phyloP scores from a whole-genome alignment of 2,113 vertebrate genomes.

The Etheostoma cragini region DNA sequence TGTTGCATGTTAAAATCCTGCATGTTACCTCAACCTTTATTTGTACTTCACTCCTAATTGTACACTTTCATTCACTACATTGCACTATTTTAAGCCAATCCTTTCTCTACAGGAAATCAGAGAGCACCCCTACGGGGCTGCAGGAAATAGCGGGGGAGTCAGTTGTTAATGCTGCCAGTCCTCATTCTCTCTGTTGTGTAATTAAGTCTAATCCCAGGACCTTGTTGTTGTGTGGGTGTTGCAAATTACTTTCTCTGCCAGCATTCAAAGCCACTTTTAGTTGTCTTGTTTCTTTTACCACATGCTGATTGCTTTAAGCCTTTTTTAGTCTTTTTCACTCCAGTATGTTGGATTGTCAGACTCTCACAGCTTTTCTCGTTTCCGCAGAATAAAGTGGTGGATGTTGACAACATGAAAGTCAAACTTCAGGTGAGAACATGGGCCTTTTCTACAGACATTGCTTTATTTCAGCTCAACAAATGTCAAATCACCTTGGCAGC shows the following conservation, averaged over 20 bases:
- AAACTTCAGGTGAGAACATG: slow-evolving; percentile 86
- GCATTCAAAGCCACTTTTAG: slow-evolving; percentile 64
- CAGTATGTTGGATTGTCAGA: slow-evolving; percentile 30
- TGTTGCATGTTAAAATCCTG: not conserved
- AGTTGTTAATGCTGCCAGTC: slow-evolving; percentile 75
- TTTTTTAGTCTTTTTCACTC: slow-evolving; percentile 32
- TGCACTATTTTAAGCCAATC: slow-evolving; percentile 45
- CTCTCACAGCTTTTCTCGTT: slow-evolving; percentile 44
- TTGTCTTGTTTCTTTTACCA: slow-evolving; percentile 57
- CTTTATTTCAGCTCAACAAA: not conserved
- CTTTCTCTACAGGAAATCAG: slow-evolving; percentile 63
- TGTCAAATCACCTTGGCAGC: not conserved
- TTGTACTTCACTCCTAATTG: not conserved
- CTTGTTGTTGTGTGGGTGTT: slow-evolving; percentile 73
- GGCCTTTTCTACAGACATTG: not conserved
- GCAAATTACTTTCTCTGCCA: slow-evolving; percentile 73
- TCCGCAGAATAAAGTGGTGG: slow-evolving; percentile 95
- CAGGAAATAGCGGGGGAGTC: slow-evolving; percentile 77
- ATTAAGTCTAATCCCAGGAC: slow-evolving; percentile 80
- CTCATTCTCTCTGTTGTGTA: slow-evolving; percentile 74
- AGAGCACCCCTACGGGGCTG: slow-evolving; percentile 56
- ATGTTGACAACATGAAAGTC: slow-evolving; percentile 92
- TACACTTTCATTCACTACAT: not conserved
- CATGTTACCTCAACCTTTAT: not conserved
- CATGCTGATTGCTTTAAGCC: slow-evolving; percentile 45